Evolutionary conservation across 2,113 vertebrate genomes (phyloP), one percentile per base, ranked within the genome.

Genomic region (Microcebus ravelobensis): DNA sequence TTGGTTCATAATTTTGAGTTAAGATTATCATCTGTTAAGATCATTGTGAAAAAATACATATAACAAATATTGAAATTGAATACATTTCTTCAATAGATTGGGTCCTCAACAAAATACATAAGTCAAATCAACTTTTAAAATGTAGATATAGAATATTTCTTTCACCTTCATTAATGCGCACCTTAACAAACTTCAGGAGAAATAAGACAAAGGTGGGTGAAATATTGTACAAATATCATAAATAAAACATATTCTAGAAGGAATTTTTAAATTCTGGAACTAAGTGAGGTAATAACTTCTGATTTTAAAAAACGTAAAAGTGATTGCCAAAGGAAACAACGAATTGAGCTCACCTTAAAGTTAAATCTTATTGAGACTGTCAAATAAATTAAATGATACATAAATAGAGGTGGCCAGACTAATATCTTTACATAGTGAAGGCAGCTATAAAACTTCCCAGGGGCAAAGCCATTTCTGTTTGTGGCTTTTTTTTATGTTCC

Each of bases 401-500:
- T 73, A 90, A 92, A 27, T 34, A 94, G 34, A 95, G 13, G 13
- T 81, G 59, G 42, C 31, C 63, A 70, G 29, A 25, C 13, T 95
- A n/a, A 45, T 29, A 27, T 34, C 42, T 95, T 88, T 71, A 82
- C 48, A 36, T 10, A 88, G 73, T 18, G 21, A 80, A 90, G n/a
- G 73, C 52, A 67, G 20, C n/a, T 48, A 67, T 34, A 92, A 95
- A 89, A 25, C 57, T 67, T 74, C 80, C 83, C 39, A 11, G 8
- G 55, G 45, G 73, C 57, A 92, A 88, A 95, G 25, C 18, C 59
- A 85, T 61, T 81, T 88, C 70, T 96, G 34, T 86, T 83, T 80
- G 42, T 84, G 71, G 70, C 50, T 94, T 95, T 95, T 95, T 95
- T 87, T 85, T 61, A 87, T 83, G 36, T 68, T 92, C 48, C 27